Base-by-base conservation (phyloP, 2,888 invertebrate species). In the Oxytorus armatus region DNA sequence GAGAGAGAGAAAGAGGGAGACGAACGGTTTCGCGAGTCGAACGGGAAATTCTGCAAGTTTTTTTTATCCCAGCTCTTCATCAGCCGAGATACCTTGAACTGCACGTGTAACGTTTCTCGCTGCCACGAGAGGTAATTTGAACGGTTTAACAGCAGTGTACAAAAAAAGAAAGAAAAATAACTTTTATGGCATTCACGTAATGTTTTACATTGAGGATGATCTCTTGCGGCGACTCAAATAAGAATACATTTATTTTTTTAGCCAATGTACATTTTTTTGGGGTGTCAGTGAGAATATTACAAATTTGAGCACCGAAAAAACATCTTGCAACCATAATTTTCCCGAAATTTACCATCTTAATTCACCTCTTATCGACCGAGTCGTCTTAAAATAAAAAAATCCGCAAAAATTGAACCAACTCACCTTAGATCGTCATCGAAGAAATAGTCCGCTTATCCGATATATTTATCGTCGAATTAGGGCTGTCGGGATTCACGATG, bases 101-200 rank as follows among this genome's bases (percentile, higher is more conserved):
- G 5, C 59, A 53, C 72, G 76, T 79, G 44, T 79, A 66, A 66
- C 61, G 69, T 70, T 79, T 63, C 65, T 66, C 70, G 59, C 39
- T 33, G 53, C 69, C 57, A 23, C 33, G 29, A 57, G 53, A 18
- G 14, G 39, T 10, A 10, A 57, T 57, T 29, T 18, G 1, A 36
- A 36, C 57, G 18, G 36, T 3, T 21, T 36, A 11, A 14, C 8
- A 23, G 23, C 16, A 44, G 25, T 44, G 61, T 25, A 2, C 10
- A 14, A 63, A 4, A 25, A 44, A 63, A 44, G 7, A 42, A 8
- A 21, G 23, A 14, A 42, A 23, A 42, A 61, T 36, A 8, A 39
- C 36, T 36, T 57, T 57, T 16, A n/a, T 29, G 29, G 29, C 11
- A 1, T 29, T 29, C 5, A 10, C 21, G 8, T 49, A 0, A 7